Evolutionary conservation across 2,113 vertebrate species (phyloP).

Genomic region (Sturnus vulgaris): DNA sequence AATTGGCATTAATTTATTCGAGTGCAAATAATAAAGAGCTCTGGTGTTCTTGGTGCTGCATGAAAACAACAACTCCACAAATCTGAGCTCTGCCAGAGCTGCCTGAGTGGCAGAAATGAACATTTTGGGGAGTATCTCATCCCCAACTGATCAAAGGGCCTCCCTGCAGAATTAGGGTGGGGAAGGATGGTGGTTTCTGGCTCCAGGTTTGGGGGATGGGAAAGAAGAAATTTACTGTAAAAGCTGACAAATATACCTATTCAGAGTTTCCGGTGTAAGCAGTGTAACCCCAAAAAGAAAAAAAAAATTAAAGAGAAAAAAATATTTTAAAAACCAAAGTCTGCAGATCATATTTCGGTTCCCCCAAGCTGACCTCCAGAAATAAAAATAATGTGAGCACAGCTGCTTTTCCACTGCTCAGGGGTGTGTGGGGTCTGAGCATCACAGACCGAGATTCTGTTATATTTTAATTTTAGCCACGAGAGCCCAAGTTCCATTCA

Average conservation of each 20-base stretch:
- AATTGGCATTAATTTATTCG: neutral
- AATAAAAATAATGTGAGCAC: slow-evolving; percentile 69
- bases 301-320: neutral
- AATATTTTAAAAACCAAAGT: slow-evolving; percentile 21
- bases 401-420: slow-evolving; percentile 56
- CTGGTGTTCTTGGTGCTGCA: neutral
- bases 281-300: slow-evolving; percentile 11
- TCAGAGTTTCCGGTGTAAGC: slow-evolving; percentile 66
- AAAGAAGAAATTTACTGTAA: slow-evolving; percentile 61
- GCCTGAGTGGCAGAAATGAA: neutral
- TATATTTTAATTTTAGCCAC: neutral
- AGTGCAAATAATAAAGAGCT: neutral
- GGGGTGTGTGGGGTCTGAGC: neutral
- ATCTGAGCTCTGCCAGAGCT: neutral
- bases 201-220: slow-evolving; percentile 28
- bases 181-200: slow-evolving; percentile 41
- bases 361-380: slow-evolving; percentile 57
- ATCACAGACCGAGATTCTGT: neutral
- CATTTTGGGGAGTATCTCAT: neutral
- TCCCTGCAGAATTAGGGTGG: slow-evolving; percentile 26
- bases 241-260: slow-evolving; percentile 62
- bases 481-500: neutral
- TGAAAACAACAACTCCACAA: neutral
- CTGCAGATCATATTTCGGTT: slow-evolving; percentile 70
- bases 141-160: neutral